These are phyloP conservation scores for Callosobruchus maculatus DNA, from an alignment of 2,888 invertebrate genomes.

Conservation along the genomic window DNA sequence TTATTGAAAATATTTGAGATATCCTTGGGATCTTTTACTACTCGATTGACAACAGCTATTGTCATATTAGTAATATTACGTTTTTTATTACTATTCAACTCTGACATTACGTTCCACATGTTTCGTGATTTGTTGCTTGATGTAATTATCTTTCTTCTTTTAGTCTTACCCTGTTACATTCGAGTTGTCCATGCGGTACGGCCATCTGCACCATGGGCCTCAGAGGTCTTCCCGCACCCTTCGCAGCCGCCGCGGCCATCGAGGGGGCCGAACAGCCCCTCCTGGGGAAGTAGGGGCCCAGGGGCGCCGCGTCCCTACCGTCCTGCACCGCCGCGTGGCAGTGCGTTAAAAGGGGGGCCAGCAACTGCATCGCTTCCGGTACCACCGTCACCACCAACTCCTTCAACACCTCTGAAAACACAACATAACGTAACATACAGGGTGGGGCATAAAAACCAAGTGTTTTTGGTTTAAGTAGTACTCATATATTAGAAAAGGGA, in stretches of 20 bases:
- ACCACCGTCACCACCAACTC: constrained; percentile 78
- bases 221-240: constrained; percentile 67
- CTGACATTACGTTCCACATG: no score
- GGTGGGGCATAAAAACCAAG: no score
- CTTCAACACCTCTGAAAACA: constrained; percentile 63
- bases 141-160: no score
- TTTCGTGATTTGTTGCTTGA: no score
- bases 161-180: constrained; percentile 59
- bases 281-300: constrained; percentile 75
- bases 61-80: no score
- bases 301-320: constrained; percentile 64
- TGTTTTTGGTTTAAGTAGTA: no score
- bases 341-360: constrained; percentile 82
- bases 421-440: no score
- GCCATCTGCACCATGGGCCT: constrained; percentile 84
- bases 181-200: constrained; percentile 71
- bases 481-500: no score
- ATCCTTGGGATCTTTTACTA: no score
- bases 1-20: no score
- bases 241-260: constrained; percentile 55
- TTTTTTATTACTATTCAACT: no score
- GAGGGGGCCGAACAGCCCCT: constrained; percentile 59
- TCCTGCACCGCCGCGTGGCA: constrained; percentile 80
- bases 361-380: constrained; percentile 72
- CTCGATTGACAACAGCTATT: no score